Evolutionary conservation across 2,888 invertebrate genomes (phyloP), one percentile per base, ranked within the genome.

Genomic region (Leptopterna dolabrata): DNA sequence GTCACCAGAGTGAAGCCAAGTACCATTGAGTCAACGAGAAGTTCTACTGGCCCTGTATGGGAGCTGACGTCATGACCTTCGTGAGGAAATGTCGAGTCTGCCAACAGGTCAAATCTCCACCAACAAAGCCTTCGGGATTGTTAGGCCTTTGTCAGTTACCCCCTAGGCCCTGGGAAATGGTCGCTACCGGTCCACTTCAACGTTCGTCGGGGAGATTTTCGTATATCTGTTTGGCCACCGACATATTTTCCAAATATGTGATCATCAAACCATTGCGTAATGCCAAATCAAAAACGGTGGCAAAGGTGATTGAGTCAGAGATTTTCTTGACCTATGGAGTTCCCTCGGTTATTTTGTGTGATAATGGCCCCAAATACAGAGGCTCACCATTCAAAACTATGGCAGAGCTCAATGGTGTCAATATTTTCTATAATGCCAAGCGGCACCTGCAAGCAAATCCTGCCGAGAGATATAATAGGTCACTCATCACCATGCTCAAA

Each of bases 401-500:
- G 1, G 71, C 71, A 27, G 71, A 71, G 9, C 27, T 27, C 24
- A 27, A 71, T 7, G 71, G 71, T 0, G 71, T 71, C 2, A n/a
- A n/a, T n/a, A n/a, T n/a, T n/a, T n/a, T n/a, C n/a, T n/a, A n/a
- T n/a, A n/a, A n/a, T n/a, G 80, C 80, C 7, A 9, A 27, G 0
- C 89, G 90, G 47, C 89, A 90, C 87, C 89, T 90, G 0, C 90
- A 90, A 63, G 89, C 89, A 0, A 90, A 90, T 83, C 90, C 90
- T 0, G 89, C 89, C 0, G 90, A 91, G 85, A 76, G 90, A 14
- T 88, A 89, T 1, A 90, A 90, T 45, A 80, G 90, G 29, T 88
- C 88, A 0, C 0, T 90, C 0, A 90, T 90, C 30, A 90, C 89
- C 0, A 90, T 90, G 90, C 87, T 90, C n/a, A n/a, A 13, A 36